Evolutionary conservation across 2,113 vertebrate species (phyloP).

Genomic region (Mustela nigripes): DNA sequence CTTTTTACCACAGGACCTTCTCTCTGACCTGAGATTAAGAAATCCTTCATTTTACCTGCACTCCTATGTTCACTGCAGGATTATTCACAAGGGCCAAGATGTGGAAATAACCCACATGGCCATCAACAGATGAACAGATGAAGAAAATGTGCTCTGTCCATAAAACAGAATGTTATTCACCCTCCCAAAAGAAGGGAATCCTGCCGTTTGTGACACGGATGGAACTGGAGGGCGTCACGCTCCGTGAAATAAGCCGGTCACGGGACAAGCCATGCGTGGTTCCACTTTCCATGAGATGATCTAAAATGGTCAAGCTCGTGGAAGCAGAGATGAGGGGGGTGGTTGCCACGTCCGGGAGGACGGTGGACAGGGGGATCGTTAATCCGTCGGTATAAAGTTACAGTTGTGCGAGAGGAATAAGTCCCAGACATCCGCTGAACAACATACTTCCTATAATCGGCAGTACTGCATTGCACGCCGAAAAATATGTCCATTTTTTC

Average conservation of each 20-base stretch:
- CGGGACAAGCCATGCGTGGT: not conserved
- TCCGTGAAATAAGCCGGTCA: not conserved
- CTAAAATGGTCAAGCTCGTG: not conserved
- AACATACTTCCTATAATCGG: fast-evolving
- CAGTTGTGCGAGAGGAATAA: not conserved
- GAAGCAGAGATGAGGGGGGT: not conserved
- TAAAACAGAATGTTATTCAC: not conserved
- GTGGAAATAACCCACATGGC: not conserved
- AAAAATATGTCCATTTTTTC: not conserved
- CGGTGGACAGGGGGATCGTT: fast-evolving
- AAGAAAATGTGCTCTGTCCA: not conserved
- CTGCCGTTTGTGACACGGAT: not conserved
- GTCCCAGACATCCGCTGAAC: not conserved
- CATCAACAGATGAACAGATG: not conserved
- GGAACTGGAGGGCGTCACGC: not conserved
- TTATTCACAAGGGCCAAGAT: not conserved
- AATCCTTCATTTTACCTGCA: not conserved
- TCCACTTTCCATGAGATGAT: not conserved
- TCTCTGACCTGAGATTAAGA: not conserved
- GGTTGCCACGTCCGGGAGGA: not conserved
- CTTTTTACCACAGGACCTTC: not conserved
- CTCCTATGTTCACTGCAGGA: not conserved
- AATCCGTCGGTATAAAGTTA: not conserved
- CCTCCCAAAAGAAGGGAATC: not conserved
- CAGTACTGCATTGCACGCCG: fast-evolving